Conservation (phyloP, 2,797 vertebrate species). For the Fundulus diaphanus region DNA sequence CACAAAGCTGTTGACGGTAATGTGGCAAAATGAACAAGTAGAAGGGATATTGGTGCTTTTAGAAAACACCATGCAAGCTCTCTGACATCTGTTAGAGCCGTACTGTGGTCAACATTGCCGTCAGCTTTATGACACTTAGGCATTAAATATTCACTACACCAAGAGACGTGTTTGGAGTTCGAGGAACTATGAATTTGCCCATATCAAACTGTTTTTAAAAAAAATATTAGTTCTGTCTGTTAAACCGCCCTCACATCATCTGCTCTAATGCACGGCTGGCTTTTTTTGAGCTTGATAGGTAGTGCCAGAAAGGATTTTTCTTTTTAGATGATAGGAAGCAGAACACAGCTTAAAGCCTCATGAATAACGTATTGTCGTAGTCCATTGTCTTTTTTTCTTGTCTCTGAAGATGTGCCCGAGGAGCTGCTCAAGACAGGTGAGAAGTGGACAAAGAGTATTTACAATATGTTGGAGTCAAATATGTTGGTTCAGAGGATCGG, state of each 20-base stretch:
- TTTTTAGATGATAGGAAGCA: background rate
- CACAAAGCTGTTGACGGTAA: background rate
- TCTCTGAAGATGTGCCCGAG: no score
- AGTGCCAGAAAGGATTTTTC: background rate
- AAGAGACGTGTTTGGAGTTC: constrained; percentile 67
- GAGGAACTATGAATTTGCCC: constrained; percentile 37
- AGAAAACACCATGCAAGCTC: constrained; percentile 24
- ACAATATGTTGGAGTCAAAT: background rate
- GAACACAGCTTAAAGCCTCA: background rate
- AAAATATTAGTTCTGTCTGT: constrained; percentile 8
- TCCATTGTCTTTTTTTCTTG: background rate
- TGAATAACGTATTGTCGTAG: constrained; percentile 10
- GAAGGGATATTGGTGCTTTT: background rate
- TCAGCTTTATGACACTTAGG: constrained; percentile 61
- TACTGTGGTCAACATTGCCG: constrained; percentile 63
- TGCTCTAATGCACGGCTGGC: constrained; percentile 2
- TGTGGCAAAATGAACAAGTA: background rate
- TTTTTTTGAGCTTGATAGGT: constrained; percentile 7
- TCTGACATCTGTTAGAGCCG: constrained; percentile 55
- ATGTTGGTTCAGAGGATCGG: background rate
- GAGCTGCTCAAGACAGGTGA: background rate
- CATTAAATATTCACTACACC: constrained; percentile 76
- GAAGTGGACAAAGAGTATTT: background rate
- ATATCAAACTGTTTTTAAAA: constrained; percentile 28
- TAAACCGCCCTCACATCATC: background rate